Evolutionary conservation across 2,113 vertebrate genomes (phyloP), one percentile per base, ranked within the genome.

Genomic region (Rafetus swinhoei): DNA sequence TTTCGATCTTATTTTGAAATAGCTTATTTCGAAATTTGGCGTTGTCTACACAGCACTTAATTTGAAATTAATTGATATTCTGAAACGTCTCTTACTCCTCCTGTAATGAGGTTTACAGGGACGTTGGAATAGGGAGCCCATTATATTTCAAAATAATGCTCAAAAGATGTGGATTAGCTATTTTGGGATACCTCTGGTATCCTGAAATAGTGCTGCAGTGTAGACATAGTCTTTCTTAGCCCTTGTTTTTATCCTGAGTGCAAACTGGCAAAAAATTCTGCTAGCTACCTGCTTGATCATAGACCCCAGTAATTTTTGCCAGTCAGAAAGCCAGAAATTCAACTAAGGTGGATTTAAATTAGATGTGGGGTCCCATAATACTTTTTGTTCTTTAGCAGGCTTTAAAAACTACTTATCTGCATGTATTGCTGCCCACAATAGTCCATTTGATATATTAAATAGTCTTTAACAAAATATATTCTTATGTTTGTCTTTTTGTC

Each of bases 231-330:
- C 45, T 45, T 97, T 94, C 90, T 97, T 89, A 97, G 86, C 69
- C 72, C 82, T 95, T 95, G 82, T 97, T 97, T 97, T 95, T 93
- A 87, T 96, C 94, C 93, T 90, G 89, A 91, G 95, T 94, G 91
- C 92, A 95, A 96, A 94, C 53, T 80, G 85, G 87, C 90, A 92
- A 97, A 82, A 96, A 96, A 94, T 90, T 97, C 93, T 93, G 76
- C 83, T 85, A 24, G 85, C n/a, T 96, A 96, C 86, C 92, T n/a
- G 79, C 87, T 92, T 94, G 81, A 79, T 77, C 91, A 74, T 83
- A 86, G 92, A 90, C 93, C 62, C 16, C 39, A 82, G 84, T 81
- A 93, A 95, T 86, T 88, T 88, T 60, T 85, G 86, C 76, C 85
- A 84, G 54, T 57, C 69, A 85, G 72, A 94, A 93, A 93, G 53